Evolutionary conservation across 2,113 vertebrate genomes (phyloP).

Genomic region (Ophiodon elongatus): DNA sequence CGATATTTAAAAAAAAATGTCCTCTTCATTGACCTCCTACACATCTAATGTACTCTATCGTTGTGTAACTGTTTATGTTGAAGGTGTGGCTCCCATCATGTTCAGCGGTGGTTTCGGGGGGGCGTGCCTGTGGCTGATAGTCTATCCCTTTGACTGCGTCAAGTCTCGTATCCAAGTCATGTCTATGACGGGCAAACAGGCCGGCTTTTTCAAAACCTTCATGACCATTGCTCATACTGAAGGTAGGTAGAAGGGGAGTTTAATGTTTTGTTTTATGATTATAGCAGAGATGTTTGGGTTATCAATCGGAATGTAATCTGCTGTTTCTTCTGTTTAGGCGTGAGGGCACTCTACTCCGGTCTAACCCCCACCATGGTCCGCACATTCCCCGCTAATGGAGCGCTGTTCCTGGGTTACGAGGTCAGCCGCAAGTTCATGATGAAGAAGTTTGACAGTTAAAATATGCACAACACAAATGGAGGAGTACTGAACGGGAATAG

Average conservation of each 20-base stretch:
- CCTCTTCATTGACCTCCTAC: not conserved
- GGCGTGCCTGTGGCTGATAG: constrained; percentile 93
- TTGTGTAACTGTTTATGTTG: not conserved
- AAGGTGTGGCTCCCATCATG: constrained; percentile 90
- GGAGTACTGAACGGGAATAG: not conserved
- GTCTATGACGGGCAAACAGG: constrained; percentile 93
- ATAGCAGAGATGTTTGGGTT: not conserved
- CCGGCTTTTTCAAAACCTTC: constrained; percentile 92
- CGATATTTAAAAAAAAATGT: not conserved
- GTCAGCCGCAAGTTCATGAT: constrained; percentile 94
- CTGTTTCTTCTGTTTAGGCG: constrained; percentile 83
- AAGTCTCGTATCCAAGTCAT: constrained; percentile 99
- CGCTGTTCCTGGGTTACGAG: constrained; percentile 94
- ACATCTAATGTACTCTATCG: not conserved
- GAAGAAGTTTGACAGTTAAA: constrained; percentile 84
- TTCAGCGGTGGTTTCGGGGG: constrained; percentile 95
- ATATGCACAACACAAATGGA: not conserved
- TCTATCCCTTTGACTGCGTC: constrained; percentile 97
- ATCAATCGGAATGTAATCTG: not conserved
- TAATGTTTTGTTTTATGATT: not conserved
- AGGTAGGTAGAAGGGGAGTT: constrained; percentile 78
- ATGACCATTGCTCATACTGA: constrained; percentile 87
- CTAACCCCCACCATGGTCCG: constrained; percentile 96
- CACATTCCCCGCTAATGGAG: constrained; percentile 94
- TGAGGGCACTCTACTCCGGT: constrained; percentile 93